Base-by-base conservation (phyloP, 2,888 invertebrate species). In the Cephalotes varians region DNA sequence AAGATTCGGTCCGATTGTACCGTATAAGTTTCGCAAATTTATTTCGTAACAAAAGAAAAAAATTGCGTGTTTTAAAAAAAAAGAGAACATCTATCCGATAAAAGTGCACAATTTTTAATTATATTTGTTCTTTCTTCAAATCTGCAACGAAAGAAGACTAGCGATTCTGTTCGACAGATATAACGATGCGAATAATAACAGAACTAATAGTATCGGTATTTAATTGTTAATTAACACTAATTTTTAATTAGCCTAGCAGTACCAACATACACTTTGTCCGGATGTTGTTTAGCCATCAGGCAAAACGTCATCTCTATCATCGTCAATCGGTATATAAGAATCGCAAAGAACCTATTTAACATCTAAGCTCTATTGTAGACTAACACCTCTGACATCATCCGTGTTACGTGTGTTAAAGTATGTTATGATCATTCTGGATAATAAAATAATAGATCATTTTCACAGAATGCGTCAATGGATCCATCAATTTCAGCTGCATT, bases 401-500 rank as follows among this genome's bases (percentile, higher is more conserved):
- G n/a, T 21, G 12, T 69, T 54, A 81, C 31, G 31, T 65, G 77
- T 44, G 47, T 47, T 31, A 72, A 71, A 65, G 37, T 25, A 12
- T 71, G 49, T 40, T 80, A 77, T 49, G 40, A 65, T 69, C n/a
- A 72, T 74, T 82, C 34, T 62, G 44, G 31, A 85, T 80, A 85
- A 67, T 74, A 83, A 85, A 85, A 79, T 79, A 71, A 77, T 40
- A 31, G 21, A 79, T 67, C 15, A 58, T 60, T 34, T 82, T 82
- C 25, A 60, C 28, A 69, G 18, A 67, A 77, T 64, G 40, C 54
- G 21, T 51, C 31, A 31, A 40, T 67, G 10, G 44, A 67, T 56
- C 31, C 44, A 31, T 56, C 21, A 4, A 69, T 69, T 77, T 67
- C 44, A 25, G 21, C 56, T 15, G 12, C 56, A 34, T 21, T 21